A percentile compares a stretch with the other conserved stretches of the same genome.
phyloP scores from a whole-genome alignment of 2,113 vertebrate genomes.

The Clarias macrocephalus region DNA sequence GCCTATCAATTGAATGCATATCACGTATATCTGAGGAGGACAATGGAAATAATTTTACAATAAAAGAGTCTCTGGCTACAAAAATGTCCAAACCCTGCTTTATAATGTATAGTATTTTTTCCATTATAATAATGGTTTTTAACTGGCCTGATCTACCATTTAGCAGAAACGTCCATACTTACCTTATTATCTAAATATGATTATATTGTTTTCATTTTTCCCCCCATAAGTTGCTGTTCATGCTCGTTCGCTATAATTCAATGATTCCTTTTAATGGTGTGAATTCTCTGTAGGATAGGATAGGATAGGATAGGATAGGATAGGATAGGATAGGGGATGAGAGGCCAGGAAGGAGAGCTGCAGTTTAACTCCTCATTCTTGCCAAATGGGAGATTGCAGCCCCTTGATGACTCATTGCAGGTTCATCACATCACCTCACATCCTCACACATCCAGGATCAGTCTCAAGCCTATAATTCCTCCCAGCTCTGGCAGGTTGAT shows the following conservation, averaged over 20 bases:
- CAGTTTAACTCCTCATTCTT: slow-evolving; percentile 17
- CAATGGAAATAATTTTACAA: not conserved
- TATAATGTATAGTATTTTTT: not conserved
- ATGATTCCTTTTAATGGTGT: not conserved
- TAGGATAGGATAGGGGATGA: too few species aligned
- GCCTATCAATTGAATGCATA: too few species aligned
- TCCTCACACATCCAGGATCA: slow-evolving; percentile 32
- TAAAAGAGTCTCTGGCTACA: not conserved
- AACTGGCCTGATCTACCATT: not conserved
- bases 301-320: too few species aligned
- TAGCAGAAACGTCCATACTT: not conserved
- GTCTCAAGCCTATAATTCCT: not conserved
- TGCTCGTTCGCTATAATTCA: not conserved
- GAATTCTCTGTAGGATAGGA: not conserved
- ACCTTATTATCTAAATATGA: not conserved
- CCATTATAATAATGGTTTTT: not conserved
- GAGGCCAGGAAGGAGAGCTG: not conserved
- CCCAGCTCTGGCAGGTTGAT: slow-evolving; percentile 11
- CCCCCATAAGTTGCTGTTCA: not conserved
- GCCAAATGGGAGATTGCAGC: slow-evolving; percentile 31
- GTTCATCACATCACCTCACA: slow-evolving; percentile 37
- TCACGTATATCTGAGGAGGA: not conserved
- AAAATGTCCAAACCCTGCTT: not conserved
- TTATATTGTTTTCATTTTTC: not conserved
- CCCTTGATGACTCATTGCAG: slow-evolving; percentile 46